Evolutionary conservation across 2,888 invertebrate genomes (phyloP).

Genomic region (Dexiosoma caninum): DNA sequence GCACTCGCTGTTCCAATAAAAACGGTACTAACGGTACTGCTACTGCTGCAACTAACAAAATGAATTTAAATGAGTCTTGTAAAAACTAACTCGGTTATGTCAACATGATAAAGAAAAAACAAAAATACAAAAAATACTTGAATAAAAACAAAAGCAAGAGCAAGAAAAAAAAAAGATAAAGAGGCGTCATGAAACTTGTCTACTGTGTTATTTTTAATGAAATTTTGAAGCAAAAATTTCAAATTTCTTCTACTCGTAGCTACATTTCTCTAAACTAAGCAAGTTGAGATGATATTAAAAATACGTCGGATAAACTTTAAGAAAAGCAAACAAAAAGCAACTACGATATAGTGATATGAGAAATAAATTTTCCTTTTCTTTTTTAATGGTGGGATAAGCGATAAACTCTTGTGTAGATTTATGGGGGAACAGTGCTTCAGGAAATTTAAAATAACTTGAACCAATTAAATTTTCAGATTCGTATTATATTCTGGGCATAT

Average conservation of each 20-base stretch:
- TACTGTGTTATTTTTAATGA: conserved; percentile 6
- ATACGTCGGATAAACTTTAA: conserved; percentile 1
- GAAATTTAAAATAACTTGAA: background rate
- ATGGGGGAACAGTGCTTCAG: background rate
- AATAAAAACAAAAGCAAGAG: background rate
- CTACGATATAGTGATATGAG: background rate
- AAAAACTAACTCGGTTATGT: conserved; percentile 30
- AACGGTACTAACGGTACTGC: too few relatives aligned
- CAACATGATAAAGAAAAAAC: conserved; percentile 35
- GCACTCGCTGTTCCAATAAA: too few relatives aligned
- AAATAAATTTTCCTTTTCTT: background rate
- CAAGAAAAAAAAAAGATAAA: background rate
- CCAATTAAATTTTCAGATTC: too few relatives aligned
- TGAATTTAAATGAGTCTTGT: conserved; percentile 52
- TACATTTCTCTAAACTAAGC: background rate
- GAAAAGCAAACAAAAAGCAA: background rate
- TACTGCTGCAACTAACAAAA: conserved; percentile 12
- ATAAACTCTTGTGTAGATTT: background rate
- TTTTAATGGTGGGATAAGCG: background rate
- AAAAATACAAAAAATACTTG: background rate
- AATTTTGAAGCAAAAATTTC: conserved; percentile 1
- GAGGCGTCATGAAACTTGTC: conserved; percentile 1
- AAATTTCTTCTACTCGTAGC: background rate
- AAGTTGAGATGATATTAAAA: conserved; percentile 6
- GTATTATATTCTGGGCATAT: too few relatives aligned